Evolutionary conservation across 2,888 invertebrate species (phyloP).

Genomic region (Silvanus unidentatus): DNA sequence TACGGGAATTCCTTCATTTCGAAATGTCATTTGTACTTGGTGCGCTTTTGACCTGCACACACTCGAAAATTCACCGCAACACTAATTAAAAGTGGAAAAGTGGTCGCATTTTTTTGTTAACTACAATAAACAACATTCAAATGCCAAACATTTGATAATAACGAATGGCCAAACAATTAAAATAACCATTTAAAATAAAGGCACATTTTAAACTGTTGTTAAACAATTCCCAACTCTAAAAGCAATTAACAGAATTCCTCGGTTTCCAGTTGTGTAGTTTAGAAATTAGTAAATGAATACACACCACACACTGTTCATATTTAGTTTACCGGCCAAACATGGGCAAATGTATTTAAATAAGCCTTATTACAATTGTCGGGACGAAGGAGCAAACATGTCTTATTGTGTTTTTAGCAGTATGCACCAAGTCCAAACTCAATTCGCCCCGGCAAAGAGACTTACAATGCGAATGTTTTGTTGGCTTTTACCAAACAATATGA

Average conservation of each 20-base stretch:
- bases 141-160: too few relatives aligned
- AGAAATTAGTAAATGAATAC: conserved; percentile 40
- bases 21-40: too few relatives aligned
- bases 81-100: too few relatives aligned
- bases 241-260: conserved; percentile 40
- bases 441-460: too few relatives aligned
- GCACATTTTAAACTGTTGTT: conserved; percentile 25
- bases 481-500: too few relatives aligned
- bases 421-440: conserved; percentile 13
- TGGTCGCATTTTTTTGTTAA: too few relatives aligned
- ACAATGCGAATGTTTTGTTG: too few relatives aligned
- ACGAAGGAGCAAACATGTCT: conserved; percentile 27
- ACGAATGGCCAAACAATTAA: neutral
- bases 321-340: conserved; percentile 35
- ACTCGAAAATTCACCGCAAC: too few relatives aligned
- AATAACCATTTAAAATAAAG: conserved; percentile 12
- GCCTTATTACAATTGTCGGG: conserved; percentile 33
- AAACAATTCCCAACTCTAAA: conserved; percentile 37
- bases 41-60: too few relatives aligned
- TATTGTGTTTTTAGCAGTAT: conserved; percentile 34
- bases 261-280: conserved; percentile 31
- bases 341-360: conserved; percentile 39
- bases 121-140: too few relatives aligned
- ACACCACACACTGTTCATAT: conserved; percentile 26
- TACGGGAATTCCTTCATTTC: too few relatives aligned